Evolutionary conservation across 2,113 vertebrate genomes (phyloP).

Genomic region (Oophaga pumilio): DNA sequence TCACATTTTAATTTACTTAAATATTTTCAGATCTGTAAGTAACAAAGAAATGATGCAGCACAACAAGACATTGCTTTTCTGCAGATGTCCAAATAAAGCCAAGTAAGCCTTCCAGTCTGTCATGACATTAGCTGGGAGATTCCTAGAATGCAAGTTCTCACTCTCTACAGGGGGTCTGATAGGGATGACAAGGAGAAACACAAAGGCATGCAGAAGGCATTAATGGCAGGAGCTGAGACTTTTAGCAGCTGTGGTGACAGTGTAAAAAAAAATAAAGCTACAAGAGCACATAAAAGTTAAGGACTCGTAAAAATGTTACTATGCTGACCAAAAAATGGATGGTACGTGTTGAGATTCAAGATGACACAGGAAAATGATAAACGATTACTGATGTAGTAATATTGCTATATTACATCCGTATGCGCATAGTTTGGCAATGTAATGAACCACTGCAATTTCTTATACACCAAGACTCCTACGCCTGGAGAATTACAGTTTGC

Average conservation of each 20-base stretch:
- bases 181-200: neutral
- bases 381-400: neutral
- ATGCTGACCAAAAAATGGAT: neutral
- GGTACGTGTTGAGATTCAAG: neutral
- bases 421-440: neutral
- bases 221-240: constrained; percentile 36
- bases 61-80: neutral
- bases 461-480: neutral
- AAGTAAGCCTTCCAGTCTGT: neutral
- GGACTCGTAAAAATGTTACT: neutral
- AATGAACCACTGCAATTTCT: neutral
- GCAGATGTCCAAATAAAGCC: constrained; percentile 43
- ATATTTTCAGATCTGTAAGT: neutral
- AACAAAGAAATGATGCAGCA: neutral
- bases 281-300: neutral
- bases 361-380: neutral
- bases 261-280: constrained; percentile 33
- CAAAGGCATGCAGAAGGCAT: constrained; percentile 44
- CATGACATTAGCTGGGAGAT: constrained; percentile 15
- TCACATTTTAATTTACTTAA: neutral
- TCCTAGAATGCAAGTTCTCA: constrained; percentile 29
- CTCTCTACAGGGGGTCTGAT: constrained; percentile 42
- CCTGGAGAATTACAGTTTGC: neutral
- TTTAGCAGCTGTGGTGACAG: constrained; percentile 48
- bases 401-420: neutral